phyloP scores from a whole-genome alignment of 2,888 invertebrate species.

The Suillia variegata region DNA sequence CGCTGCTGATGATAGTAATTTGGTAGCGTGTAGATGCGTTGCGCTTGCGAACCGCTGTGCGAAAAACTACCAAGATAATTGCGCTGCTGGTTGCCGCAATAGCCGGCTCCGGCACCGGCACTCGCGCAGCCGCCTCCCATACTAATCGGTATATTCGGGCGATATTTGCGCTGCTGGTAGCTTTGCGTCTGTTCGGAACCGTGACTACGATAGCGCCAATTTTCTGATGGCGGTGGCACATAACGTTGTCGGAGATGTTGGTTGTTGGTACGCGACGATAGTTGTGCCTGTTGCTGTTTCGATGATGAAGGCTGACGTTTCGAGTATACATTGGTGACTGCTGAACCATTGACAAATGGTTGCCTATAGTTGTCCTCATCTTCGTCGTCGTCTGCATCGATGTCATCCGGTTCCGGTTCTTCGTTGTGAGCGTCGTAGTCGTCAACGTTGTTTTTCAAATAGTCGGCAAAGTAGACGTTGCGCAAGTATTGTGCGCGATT shows the following conservation, averaged over 20 bases:
- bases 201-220: conserved; percentile 56
- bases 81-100: conserved; percentile 45
- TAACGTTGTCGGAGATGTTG: conserved; percentile 19
- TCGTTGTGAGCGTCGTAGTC: conserved; percentile 29
- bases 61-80: conserved; percentile 51
- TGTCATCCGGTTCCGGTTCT: conserved; percentile 30
- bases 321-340: conserved; percentile 38
- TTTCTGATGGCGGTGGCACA: conserved; percentile 40
- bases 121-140: conserved; percentile 36
- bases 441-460: conserved; percentile 29
- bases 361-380: conserved; percentile 18
- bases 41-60: conserved; percentile 38
- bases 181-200: conserved; percentile 36
- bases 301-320: too few species aligned
- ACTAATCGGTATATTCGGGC: conserved; percentile 33
- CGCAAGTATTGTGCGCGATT: too few species aligned
- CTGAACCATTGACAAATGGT: conserved; percentile 31
- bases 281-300: conserved; percentile 31
- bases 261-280: too few species aligned
- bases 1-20: conserved; percentile 29
- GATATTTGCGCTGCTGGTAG: conserved; percentile 41
- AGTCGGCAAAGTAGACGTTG: conserved; percentile 45
- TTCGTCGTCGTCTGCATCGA: conserved; percentile 34
- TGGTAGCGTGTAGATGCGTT: conserved; percentile 19
- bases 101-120: conserved; percentile 23